A percentile compares a stretch with the other conserved stretches of the same genome.
Conservation (phyloP, 1,140 invertebrate genomes). For the Microplitis demolitor region DNA sequence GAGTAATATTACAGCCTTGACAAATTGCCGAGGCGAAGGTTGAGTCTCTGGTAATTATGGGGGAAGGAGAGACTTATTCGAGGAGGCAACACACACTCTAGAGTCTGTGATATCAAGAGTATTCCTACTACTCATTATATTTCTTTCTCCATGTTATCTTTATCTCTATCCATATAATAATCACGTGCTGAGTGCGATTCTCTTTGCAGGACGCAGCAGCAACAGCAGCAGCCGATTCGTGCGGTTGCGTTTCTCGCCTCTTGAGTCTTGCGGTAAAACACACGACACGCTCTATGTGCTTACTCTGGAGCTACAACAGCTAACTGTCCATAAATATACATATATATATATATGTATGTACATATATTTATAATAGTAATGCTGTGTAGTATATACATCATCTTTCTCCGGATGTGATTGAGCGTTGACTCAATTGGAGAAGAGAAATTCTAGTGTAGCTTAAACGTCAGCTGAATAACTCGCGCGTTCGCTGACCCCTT, state of each 20-base stretch:
- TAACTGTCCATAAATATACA: no score
- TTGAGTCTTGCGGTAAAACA: not conserved
- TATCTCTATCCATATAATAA: constrained; percentile 1
- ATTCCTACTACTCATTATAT: constrained; percentile 27
- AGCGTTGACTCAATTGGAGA: constrained; percentile 8
- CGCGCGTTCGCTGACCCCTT: constrained; percentile 1
- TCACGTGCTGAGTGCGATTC: not conserved
- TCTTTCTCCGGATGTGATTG: constrained; percentile 19
- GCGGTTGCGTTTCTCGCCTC: constrained; percentile 14
- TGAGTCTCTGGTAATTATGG: constrained; percentile 56
- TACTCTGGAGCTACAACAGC: not conserved
- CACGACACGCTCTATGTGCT: constrained; percentile 9
- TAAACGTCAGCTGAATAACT: not conserved
- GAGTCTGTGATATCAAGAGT: constrained; percentile 50
- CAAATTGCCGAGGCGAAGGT: constrained; percentile 61
- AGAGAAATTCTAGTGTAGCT: not conserved
- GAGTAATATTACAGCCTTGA: constrained; percentile 60
- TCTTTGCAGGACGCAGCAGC: not conserved
- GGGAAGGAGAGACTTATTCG: constrained; percentile 24
- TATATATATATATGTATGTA: no score
- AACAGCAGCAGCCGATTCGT: not conserved
- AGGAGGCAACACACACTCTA: constrained; percentile 7
- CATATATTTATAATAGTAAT: not conserved
- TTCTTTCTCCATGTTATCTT: not conserved
- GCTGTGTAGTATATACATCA: not conserved